Conservation (phyloP, 2,113 vertebrate genomes). For the Prionailurus bengalensis region DNA sequence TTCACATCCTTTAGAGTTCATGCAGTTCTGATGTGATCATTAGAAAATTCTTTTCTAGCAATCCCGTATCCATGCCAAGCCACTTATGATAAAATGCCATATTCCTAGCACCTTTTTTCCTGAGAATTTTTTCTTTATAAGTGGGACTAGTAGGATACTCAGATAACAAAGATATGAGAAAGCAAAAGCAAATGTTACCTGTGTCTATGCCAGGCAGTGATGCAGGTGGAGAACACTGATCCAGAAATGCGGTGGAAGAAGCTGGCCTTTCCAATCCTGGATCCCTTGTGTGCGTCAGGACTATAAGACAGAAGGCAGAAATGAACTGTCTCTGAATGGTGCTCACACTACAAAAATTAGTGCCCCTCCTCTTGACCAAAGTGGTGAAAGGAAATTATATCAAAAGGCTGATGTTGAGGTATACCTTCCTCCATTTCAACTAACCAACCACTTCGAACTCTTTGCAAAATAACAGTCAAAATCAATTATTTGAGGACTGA, state of each 20-base stretch:
- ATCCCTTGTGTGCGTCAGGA: rapidly evolving
- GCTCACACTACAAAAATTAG: neutral
- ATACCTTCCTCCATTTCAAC: neutral
- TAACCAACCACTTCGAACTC: neutral
- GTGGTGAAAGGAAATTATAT: conserved; percentile 70
- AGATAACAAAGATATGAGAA: neutral
- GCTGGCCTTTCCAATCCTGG: neutral
- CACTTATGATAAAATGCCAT: neutral
- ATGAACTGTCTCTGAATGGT: neutral
- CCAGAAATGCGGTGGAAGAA: neutral
- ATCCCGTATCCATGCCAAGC: neutral
- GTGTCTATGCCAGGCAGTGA: neutral
- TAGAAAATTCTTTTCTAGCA: neutral
- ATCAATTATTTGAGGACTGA: neutral
- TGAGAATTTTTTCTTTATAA: neutral
- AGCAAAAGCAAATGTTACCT: conserved; percentile 34
- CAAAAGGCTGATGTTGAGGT: neutral
- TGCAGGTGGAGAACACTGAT: neutral
- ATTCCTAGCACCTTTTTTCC: neutral
- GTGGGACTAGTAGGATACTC: neutral
- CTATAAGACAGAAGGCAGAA: neutral
- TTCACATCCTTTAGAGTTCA: neutral
- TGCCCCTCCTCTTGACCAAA: conserved; percentile 68
- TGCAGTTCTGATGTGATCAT: neutral
- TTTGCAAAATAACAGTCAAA: neutral